Evolutionary conservation across 2,113 vertebrate species (phyloP), one percentile per base, ranked within the genome.

Genomic region (Menidia beryllina): DNA sequence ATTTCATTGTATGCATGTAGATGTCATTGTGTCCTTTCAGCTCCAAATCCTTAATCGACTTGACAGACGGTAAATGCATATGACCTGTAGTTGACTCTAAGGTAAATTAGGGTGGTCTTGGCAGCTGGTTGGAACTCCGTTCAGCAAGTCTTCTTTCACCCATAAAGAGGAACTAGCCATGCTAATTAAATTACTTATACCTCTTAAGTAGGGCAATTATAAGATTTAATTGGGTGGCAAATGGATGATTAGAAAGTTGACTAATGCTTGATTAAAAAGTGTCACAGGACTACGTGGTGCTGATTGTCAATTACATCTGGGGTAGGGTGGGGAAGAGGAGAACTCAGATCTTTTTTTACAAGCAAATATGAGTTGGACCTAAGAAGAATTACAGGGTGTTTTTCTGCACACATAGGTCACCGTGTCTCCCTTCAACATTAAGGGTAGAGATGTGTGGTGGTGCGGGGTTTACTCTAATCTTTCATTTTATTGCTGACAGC

Each of bases 181-280:
- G 59, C 61, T 84, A 89, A 91, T 91, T 71, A 79, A 83, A 85
- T 90, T 76, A 72, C 65, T 74, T 39, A 73, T 67, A 87, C 69
- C 66, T 81, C 72, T 69, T 72, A 78, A 88, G 73, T 69, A 67
- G 77, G 79, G 39, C 75, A 88, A 92, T 91, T 76, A 91, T 45
- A n/a, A 63, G 75, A 83, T 78, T 86, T 85, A 91, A 91, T 90
- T 89, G 82, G 81, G 73, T 69, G 59, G 73, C 8, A 64, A 85
- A 67, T 72, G 83, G 67, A 39, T 82, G 86, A 89, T 88, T 86
- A 75, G 83, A 66, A 68, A 78, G 75, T 82, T 86, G 85, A 84
- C 71, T 58, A 82, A 70, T 54, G 65, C 41, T 57, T 88, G 81
- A 89, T 89, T 84, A 79, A 86, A 88, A 83, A 70, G 57, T 38